Evolutionary conservation across 2,888 invertebrate species (phyloP), one percentile per base, ranked within the genome.

Genomic region (Galeopsomyia nigrocyanea): DNA sequence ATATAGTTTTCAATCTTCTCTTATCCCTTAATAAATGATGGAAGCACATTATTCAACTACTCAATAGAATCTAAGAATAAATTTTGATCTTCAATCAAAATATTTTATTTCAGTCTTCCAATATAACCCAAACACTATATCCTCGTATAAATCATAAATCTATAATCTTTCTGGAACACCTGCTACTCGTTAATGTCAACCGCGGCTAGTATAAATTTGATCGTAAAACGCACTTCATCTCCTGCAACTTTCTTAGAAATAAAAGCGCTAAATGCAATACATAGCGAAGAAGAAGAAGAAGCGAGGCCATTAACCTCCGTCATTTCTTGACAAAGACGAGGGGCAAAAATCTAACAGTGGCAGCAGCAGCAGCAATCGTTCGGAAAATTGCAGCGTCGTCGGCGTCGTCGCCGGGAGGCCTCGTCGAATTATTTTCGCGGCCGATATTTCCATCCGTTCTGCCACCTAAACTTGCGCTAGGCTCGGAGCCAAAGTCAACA

Each of bases 381-480:
- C 21, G 39, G 17, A 46, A 67, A 58, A 58, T 51, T 58, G 67
- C 67, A 63, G 53, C 39, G 53, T 39, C 39, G 51, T 47, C n/a
- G 56, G 46, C 47, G 31, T 10, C 19, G 49, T n/a, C n/a, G n/a
- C 22, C 26, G 19, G 1, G 26, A 55, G 79, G 78, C 77, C 77
- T 78, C 80, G 83, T 83, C 82, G 81, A 85, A 84, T 85, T 86
- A 86, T 86, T 86, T 86, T 84, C 84, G 84, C 85, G 81, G 81
- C 83, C 85, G 84, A 86, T 85, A 86, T 86, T 86, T 85, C 84
- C 83, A 86, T 85, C 84, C 83, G 80, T 82, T 78, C 81, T 78
- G 79, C 80, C 78, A 80, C 80, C 81, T 79, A 80, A 82, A 78
- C 79, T 76, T 60, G 75, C 79, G 79, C 83, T 82, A 77, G 81